Evolutionary conservation across 1,140 invertebrate species (phyloP), one percentile per base, ranked within the genome.

Genomic region (Cydia pomonella): DNA sequence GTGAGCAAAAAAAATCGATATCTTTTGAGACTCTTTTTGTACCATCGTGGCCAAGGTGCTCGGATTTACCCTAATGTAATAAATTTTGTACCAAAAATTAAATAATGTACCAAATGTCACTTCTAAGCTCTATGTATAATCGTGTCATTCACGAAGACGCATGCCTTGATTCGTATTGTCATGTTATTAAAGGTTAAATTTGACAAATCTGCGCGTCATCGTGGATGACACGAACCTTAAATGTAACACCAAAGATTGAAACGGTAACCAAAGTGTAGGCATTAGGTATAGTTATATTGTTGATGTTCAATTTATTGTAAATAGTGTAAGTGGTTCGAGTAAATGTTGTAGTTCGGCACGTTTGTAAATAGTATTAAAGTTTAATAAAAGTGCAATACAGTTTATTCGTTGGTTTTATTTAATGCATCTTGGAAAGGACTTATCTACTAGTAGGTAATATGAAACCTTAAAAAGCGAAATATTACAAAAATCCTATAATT

Each of bases 351-450:
- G 38, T 83, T 91, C 71, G 73, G 84, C 87, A 90, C 85, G 76
- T 85, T 90, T 92, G 89, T 92, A 91, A 84, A 90, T 90, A 92
- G 85, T 90, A 90, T 82, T 63, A 81, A 82, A 84, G 76, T 83
- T 86, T 82, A 87, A 87, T 87, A 83, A 89, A 89, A 78, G 80
- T 87, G 82, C 83, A 86, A 89, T 90, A 87, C 79, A 81, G 82
- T 84, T 86, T 75, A 76, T 79, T 59, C 16, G 25, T 59, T 44
- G n/a, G 79, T 82, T 83, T 77, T 74, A 76, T 79, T 73, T 50
- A 16, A 0, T 44, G 12, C 13, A 13, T 16, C 2, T 44, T 13
- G 13, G 41, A 44, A 44, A 12, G 0, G 41, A 13, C 9, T 10
- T 12, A 41, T 10, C 6, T 12, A 33, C 29, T 29, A 5, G 4